Evolutionary conservation across 2,797 vertebrate genomes (phyloP), one percentile per base, ranked within the genome.

Genomic region (Cossypha heuglini): DNA sequence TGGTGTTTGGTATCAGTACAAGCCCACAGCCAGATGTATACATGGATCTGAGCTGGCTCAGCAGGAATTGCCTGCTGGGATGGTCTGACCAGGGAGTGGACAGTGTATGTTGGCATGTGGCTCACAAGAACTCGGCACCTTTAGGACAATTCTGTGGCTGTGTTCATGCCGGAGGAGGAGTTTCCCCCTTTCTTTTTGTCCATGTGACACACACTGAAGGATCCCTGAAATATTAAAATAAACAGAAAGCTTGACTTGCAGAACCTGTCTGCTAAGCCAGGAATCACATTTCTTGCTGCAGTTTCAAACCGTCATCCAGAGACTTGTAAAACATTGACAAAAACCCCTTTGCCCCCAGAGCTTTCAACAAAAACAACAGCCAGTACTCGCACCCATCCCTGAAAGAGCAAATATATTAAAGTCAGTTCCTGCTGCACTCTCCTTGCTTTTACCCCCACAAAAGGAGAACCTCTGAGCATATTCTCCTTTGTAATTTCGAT

Each of bases 211-310:
- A 88, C 61, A 94, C 12, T 92, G 89, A 96, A 97, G 95, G 89
- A 96, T 96, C 81, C 64, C 94, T 95, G 88, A 95, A 94, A 94
- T 96, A 97, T 95, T 96, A 96, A 97, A 96, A 96, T 92, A 94
- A 97, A 97, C 95, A 96, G 78, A 97, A 96, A 86, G 84, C 88
- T 91, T 94, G 95, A 97, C 96, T 96, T 96, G 97, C 94, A 97
- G 96, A 97, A 97, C 95, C 95, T 96, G 94, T 96, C 95, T 94
- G 96, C 96, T 96, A 91, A 97, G 96, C 88, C 91, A 86, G 96
- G 96, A 97, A 94, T 97, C 95, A 94, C 96, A 94, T 97, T 97
- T 94, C 96, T 96, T 48, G 59, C 75, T 94, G 91, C 86, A 87
- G 75, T 85, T 96, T 96, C 91, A 96, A 96, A 93, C 91, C 3